These are phyloP conservation scores for Eulemur mongoz DNA, from an alignment of 2,797 vertebrate species.

Conservation along the genomic window DNA sequence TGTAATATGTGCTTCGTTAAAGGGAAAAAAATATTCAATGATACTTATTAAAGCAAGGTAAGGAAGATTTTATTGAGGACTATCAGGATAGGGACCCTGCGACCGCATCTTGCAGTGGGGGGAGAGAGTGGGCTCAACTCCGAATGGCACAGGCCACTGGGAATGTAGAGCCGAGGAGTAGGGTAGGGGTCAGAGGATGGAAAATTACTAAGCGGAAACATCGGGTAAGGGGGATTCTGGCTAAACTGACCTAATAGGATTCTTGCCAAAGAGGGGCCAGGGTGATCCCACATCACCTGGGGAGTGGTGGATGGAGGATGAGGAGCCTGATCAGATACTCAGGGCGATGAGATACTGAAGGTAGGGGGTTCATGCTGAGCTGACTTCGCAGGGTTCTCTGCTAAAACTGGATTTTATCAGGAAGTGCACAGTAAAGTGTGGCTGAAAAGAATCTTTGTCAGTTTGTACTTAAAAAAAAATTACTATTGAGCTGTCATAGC, in stretches of 20 bases:
- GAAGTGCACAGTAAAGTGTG: not conserved
- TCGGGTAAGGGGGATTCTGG: not conserved
- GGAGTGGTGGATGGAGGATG: no score
- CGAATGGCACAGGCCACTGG: not conserved
- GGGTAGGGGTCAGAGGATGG: not conserved
- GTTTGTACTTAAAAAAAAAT: not conserved
- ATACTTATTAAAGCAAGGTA: not conserved
- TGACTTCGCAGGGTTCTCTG: not conserved
- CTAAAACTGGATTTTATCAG: not conserved
- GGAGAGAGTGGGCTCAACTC: not conserved
- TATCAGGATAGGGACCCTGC: not conserved
- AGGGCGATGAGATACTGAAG: not conserved
- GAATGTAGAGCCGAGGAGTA: not conserved
- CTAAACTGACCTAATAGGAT: not conserved
- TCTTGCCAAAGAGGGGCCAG: not conserved
- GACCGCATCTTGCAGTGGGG: not conserved
- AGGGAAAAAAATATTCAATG: not conserved
- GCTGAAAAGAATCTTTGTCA: not conserved
- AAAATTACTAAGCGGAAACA: not conserved
- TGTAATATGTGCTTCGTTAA: not conserved
- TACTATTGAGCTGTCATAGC: slow-evolving; percentile 28
- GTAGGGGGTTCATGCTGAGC: not conserved
- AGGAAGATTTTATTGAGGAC: not conserved
- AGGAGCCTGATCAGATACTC: not conserved
- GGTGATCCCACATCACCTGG: not conserved